A percentile compares a stretch with the other conserved stretches of the same genome.
phyloP scores from a whole-genome alignment of 2,113 vertebrate species.

The Clupea harengus region DNA sequence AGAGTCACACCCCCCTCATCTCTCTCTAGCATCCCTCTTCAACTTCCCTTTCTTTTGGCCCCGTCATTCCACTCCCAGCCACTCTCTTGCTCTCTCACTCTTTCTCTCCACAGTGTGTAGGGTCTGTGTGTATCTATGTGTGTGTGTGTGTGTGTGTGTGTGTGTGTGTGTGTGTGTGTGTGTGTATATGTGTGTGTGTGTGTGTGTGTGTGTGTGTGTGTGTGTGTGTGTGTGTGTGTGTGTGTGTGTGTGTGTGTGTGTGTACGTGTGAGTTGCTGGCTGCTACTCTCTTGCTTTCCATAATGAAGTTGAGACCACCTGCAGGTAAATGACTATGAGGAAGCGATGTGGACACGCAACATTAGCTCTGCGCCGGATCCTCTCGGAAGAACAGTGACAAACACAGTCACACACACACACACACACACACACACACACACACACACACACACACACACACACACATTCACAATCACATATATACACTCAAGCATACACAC shows the following conservation, averaged over 20 bases:
- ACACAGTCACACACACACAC: background rate
- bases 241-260: no score
- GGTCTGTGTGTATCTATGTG: no score
- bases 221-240: no score
- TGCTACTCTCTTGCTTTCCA: background rate
- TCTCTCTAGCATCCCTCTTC: no score
- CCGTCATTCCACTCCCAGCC: no score
- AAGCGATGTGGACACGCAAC: conserved; percentile 40
- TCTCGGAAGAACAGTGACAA: background rate
- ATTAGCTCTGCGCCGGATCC: conserved; percentile 29
- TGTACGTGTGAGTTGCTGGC: background rate
- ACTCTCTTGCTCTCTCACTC: background rate
- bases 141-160: no score
- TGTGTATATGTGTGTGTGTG: no score
- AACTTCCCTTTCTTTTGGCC: no score
- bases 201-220: no score
- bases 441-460: background rate
- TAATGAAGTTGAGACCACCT: conserved; percentile 44
- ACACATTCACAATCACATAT: background rate
- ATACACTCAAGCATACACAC: background rate
- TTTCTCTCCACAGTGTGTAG: background rate
- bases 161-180: no score
- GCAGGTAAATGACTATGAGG: conserved; percentile 39
- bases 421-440: conserved; percentile 19
- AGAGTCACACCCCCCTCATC: no score